Conservation (phyloP, 2,113 vertebrate species). For the Vireo altiloquus region DNA sequence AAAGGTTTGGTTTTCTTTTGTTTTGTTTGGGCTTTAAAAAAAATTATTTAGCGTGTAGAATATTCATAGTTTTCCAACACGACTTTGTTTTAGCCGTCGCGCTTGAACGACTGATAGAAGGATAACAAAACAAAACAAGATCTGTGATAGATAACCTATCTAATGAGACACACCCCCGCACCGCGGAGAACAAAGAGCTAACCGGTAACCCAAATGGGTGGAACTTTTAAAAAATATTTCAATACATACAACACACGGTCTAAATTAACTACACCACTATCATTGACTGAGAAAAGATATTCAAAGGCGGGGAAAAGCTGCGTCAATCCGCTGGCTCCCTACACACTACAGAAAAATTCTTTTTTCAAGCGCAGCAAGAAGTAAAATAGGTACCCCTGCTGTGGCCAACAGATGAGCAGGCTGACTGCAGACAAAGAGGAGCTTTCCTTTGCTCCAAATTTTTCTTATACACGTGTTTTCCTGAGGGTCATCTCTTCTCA, state of each 20-base stretch:
- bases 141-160: background rate
- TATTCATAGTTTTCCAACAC: background rate
- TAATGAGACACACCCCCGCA: background rate
- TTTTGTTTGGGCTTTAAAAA: too few relatives aligned
- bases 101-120: background rate
- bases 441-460: background rate
- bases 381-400: background rate
- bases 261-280: background rate
- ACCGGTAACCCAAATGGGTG: background rate
- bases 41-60: background rate
- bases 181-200: background rate
- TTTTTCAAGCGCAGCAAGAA: background rate
- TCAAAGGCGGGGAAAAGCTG: background rate
- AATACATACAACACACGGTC: background rate
- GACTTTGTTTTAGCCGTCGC: background rate
- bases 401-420: background rate
- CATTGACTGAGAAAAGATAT: background rate
- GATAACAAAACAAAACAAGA: background rate
- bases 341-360: background rate
- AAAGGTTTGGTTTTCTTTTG: background rate
- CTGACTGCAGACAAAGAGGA: background rate
- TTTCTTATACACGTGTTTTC: background rate
- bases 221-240: background rate
- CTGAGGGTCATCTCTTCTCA: background rate
- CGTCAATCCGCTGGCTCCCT: background rate